phyloP scores from a whole-genome alignment of 2,888 invertebrate genomes.

The Cerastis rubricosa region DNA sequence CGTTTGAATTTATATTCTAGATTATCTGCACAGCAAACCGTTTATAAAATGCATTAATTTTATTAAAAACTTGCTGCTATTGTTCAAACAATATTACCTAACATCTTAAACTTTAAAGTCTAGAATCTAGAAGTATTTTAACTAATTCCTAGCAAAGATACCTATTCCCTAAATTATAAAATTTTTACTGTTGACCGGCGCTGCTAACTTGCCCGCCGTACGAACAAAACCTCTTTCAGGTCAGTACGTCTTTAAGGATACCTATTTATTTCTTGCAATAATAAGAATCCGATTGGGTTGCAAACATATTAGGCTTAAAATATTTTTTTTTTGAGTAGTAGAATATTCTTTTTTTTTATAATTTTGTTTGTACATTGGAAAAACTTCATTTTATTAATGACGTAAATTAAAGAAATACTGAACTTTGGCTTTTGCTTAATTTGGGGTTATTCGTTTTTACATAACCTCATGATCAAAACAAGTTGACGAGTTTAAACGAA shows the following conservation, averaged over 20 bases:
- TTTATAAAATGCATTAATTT: too few species aligned
- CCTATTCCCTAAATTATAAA: too few species aligned
- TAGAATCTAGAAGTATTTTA: neutral
- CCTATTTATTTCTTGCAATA: neutral
- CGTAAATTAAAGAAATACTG: neutral
- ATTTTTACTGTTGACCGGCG: neutral
- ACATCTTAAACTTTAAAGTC: too few species aligned
- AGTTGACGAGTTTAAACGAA: slow-evolving; percentile 10
- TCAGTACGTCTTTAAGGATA: too few species aligned
- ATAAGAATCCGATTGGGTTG: neutral
- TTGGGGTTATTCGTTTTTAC: slow-evolving; percentile 10
- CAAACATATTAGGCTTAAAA: neutral
- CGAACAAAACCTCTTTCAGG: neutral
- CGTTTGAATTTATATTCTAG: too few species aligned
- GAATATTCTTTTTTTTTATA: too few species aligned
- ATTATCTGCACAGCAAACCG: too few species aligned
- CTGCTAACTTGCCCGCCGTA: neutral
- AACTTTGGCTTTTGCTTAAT: neutral
- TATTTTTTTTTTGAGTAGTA: neutral
- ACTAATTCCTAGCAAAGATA: neutral
- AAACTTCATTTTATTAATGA: neutral
- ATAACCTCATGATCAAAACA: slow-evolving; percentile 19
- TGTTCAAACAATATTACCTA: neutral
- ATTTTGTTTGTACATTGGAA: neutral
- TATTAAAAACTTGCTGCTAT: neutral